phyloP scores from a whole-genome alignment of 2,113 vertebrate genomes.

The Nicator chloris region DNA sequence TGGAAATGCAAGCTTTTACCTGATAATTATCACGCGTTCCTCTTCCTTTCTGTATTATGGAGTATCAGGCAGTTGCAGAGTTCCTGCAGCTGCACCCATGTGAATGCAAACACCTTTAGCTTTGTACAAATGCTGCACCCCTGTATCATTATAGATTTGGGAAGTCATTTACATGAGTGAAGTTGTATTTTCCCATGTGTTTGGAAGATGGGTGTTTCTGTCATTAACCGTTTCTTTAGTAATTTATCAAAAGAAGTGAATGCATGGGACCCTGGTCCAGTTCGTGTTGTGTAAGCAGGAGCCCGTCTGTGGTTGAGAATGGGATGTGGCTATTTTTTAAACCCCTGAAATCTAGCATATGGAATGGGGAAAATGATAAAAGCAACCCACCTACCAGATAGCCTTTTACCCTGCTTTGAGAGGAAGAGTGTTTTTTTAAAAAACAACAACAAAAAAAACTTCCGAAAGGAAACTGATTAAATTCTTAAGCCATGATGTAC shows the following conservation, averaged over 20 bases:
- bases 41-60: neutral
- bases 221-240: neutral
- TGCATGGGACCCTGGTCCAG: neutral
- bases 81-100: neutral
- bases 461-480: constrained; percentile 34
- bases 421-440: neutral
- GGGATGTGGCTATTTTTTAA: neutral
- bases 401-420: neutral
- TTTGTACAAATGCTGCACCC: neutral
- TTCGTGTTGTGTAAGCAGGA: neutral
- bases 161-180: neutral
- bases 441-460: neutral
- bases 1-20: neutral
- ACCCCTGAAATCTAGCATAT: neutral
- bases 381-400: neutral
- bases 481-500: constrained; percentile 47
- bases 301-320: neutral
- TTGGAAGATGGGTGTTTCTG: neutral
- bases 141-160: neutral
- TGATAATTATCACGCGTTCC: neutral
- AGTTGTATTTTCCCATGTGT: neutral
- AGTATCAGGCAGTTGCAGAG: neutral
- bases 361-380: neutral
- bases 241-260: neutral
- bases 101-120: neutral